Conservation (phyloP, 2,888 invertebrate species). For the Dichetophora obliterata region DNA sequence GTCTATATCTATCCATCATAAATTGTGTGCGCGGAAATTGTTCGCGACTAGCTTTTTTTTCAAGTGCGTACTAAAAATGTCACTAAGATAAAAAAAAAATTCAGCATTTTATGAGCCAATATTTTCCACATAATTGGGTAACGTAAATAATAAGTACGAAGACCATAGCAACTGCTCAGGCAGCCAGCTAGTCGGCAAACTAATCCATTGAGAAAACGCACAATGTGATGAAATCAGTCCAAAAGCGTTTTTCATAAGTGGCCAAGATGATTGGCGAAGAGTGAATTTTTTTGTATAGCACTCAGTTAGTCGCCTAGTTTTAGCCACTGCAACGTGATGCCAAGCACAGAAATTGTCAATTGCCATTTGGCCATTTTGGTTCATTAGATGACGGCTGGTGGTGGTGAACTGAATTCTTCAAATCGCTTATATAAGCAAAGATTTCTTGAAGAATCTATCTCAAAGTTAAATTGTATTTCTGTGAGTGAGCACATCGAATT, state of each 20-base stretch:
- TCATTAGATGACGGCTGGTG: background rate
- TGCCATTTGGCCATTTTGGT: conserved; percentile 49
- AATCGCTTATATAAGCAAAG: conserved; percentile 66
- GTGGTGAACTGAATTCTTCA: conserved; percentile 23
- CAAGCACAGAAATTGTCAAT: conserved; percentile 58
- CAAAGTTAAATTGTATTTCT: conserved; percentile 68
- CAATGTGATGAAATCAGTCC: conserved; percentile 56
- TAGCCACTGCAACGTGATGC: conserved; percentile 41
- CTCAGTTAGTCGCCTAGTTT: background rate
- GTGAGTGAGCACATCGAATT: conserved; percentile 62
- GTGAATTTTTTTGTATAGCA: conserved; percentile 31
- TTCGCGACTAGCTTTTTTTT: conserved; percentile 14
- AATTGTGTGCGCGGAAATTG: too few relatives aligned
- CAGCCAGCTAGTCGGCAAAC: background rate
- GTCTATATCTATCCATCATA: too few relatives aligned
- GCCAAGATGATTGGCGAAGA: conserved; percentile 43
- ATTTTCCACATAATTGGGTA: conserved; percentile 5
- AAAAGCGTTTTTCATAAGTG: conserved; percentile 48
- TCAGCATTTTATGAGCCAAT: conserved; percentile 34
- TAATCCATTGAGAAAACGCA: conserved; percentile 26
- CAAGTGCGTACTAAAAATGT: conserved; percentile 41
- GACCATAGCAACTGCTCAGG: background rate
- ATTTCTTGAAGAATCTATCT: conserved; percentile 63
- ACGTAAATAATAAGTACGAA: conserved; percentile 5
- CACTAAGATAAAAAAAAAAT: conserved; percentile 33